Conservation (phyloP, 2,888 invertebrate species). For the Mythimna vitellina region DNA sequence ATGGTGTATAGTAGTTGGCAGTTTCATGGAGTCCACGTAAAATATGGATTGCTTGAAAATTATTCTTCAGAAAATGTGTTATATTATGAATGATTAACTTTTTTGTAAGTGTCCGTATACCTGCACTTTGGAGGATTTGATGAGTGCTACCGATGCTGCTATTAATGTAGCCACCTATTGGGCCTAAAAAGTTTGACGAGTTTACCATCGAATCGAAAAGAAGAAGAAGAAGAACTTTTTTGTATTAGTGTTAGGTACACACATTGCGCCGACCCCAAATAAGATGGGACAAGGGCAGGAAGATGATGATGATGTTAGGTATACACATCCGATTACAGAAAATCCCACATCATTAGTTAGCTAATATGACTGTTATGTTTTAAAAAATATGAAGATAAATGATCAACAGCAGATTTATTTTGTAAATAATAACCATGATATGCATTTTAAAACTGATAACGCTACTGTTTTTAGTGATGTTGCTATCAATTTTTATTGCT, state of each 20-base stretch:
- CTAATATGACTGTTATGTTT: neutral
- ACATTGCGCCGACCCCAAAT: too few species aligned
- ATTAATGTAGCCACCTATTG: too few species aligned
- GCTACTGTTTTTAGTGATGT: neutral
- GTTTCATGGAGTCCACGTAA: neutral
- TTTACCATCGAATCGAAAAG: too few species aligned
- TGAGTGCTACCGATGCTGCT: too few species aligned
- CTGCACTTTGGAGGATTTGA: too few species aligned
- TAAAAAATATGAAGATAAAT: neutral
- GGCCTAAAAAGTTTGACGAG: too few species aligned
- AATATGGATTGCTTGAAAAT: neutral
- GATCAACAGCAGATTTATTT: constrained; percentile 5
- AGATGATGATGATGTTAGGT: too few species aligned
- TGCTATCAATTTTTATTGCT: neutral
- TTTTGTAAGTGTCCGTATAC: neutral
- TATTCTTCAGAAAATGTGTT: neutral
- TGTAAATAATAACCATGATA: constrained; percentile 1
- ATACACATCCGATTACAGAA: too few species aligned
- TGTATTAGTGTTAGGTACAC: neutral
- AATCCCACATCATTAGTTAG: neutral
- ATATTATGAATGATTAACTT: neutral
- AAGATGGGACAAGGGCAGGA: too few species aligned
- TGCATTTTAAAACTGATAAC: constrained; percentile 4
- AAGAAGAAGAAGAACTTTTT: too few species aligned
- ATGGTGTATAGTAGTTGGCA: neutral